Evolutionary conservation across 2,888 invertebrate species (phyloP).

Genomic region (Erebia ligea): DNA sequence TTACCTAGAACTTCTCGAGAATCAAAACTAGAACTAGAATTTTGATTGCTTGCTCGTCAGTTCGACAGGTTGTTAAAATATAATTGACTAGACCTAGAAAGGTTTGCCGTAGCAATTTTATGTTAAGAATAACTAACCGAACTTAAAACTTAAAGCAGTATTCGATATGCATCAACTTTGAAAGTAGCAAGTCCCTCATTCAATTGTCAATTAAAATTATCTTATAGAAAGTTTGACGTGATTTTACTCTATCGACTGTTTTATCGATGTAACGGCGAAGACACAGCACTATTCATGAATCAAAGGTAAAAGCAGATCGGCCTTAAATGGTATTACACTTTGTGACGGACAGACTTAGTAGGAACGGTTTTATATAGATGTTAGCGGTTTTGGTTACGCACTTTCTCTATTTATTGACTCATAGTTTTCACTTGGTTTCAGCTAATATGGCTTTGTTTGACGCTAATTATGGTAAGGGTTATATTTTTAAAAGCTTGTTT

Average conservation of each 20-base stretch:
- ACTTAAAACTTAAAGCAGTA: conserved; percentile 7
- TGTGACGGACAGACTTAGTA: conserved; percentile 31
- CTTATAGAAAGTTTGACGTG: conserved; percentile 15
- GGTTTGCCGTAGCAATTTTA: not conserved
- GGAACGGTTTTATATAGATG: conserved; percentile 28
- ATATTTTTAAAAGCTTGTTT: not conserved
- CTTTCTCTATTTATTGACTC: conserved; percentile 40
- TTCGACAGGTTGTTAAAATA: not conserved
- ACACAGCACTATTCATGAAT: conserved; percentile 35
- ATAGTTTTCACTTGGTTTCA: conserved; percentile 35
- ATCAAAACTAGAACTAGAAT: not conserved
- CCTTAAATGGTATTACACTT: conserved; percentile 37
- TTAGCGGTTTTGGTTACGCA: conserved; percentile 33
- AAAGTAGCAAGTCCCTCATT: conserved; percentile 15
- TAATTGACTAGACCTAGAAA: conserved; percentile 11
- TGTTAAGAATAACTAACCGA: not conserved
- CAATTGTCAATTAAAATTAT: conserved; percentile 27
- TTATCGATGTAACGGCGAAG: conserved; percentile 29
- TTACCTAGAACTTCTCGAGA: not conserved
- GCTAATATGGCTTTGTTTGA: conserved; percentile 17
- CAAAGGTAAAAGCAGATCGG: conserved; percentile 38
- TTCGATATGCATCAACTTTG: conserved; percentile 16
- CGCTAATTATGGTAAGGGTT: not conserved
- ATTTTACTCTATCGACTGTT: conserved; percentile 6
- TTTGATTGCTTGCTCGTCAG: not conserved